Percentiles rank a stretch among this genome's conserved stretches.
Evolutionary conservation across 2,113 vertebrate genomes (phyloP).

Genomic region (Nettapus auritus): DNA sequence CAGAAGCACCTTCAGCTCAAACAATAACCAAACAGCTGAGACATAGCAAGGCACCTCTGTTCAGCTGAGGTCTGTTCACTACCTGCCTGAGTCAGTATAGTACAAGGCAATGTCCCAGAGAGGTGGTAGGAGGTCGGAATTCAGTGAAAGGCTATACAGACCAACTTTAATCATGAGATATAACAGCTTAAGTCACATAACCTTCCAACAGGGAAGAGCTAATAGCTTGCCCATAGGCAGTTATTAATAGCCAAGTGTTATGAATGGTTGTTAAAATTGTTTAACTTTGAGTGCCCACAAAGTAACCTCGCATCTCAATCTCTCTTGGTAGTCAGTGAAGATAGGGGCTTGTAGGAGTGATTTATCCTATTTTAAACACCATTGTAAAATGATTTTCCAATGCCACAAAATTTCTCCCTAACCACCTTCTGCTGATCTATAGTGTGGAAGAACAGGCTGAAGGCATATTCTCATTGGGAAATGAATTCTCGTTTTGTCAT

Average conservation of each 20-base stretch:
- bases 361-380: not conserved
- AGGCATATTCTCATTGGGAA: no score
- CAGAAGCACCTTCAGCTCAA: not conserved
- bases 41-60: not conserved
- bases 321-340: not conserved
- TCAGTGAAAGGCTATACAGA: not conserved
- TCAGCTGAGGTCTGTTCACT: not conserved
- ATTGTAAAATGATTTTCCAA: not conserved
- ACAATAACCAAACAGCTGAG: not conserved
- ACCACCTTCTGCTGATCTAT: no score
- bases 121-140: not conserved
- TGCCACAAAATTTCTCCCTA: no score
- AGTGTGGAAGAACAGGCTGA: no score
- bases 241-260: not conserved
- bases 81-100: not conserved
- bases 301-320: not conserved
- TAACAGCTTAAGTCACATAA: not conserved
- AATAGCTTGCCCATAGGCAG: not conserved
- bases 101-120: not conserved
- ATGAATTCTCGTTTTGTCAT: no score
- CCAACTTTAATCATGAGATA: not conserved
- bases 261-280: not conserved
- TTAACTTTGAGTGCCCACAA: not conserved
- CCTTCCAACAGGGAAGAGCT: not conserved
- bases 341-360: not conserved